A percentile compares a stretch with the other conserved stretches of the same genome.
phyloP scores from a whole-genome alignment of 2,888 invertebrate species.

The Tenthredo amoena region DNA sequence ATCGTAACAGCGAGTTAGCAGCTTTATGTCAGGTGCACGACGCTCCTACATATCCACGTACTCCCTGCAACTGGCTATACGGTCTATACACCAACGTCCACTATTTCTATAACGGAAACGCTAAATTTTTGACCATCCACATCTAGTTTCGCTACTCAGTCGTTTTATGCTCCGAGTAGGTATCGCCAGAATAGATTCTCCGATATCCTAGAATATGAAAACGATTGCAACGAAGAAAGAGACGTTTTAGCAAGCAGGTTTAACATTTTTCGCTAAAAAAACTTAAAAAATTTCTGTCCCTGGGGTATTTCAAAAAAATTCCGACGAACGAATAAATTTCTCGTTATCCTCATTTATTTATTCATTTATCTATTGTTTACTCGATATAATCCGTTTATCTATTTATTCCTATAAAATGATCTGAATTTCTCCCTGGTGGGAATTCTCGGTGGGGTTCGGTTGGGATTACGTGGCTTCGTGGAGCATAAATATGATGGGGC shows the following conservation, averaged over 20 bases:
- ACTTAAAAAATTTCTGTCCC: background rate
- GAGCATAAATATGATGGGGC: constrained; percentile 70
- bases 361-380: too few relatives aligned
- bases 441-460: background rate
- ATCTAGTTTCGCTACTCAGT: background rate
- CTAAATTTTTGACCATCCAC: background rate
- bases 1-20: constrained; percentile 76
- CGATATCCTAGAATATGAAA: background rate
- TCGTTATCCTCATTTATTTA: background rate
- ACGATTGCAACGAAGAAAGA: background rate
- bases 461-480: constrained; percentile 69
- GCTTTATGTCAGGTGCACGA: constrained; percentile 65
- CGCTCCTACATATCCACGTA: background rate
- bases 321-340: background rate
- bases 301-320: background rate
- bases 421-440: constrained; percentile 27
- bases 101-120: background rate
- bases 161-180: background rate
- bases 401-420: constrained; percentile 28
- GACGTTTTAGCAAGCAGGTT: background rate
- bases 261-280: too few relatives aligned
- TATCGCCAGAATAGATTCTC: background rate
- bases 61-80: background rate
- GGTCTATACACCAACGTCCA: background rate
- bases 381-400: constrained; percentile 9